A percentile compares a stretch with the other conserved stretches of the same genome.
Evolutionary conservation across 2,113 vertebrate genomes (phyloP).

Genomic region (Neomonachus schauinslandi): DNA sequence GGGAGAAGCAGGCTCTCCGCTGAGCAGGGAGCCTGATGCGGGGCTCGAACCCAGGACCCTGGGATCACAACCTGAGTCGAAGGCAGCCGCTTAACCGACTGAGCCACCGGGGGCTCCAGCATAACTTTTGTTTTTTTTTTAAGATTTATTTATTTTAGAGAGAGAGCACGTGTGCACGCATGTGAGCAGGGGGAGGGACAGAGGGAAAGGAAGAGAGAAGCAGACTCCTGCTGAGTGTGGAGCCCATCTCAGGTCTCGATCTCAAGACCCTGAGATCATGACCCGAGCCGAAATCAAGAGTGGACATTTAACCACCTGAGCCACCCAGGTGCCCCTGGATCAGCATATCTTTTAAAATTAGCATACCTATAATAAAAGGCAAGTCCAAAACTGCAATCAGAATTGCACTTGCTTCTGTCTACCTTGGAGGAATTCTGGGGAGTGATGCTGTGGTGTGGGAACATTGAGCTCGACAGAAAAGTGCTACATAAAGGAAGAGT

Average conservation of each 20-base stretch:
- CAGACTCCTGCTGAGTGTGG: neutral
- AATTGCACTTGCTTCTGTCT: neutral
- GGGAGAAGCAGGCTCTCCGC: too few species aligned
- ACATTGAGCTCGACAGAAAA: neutral
- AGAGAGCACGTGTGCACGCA: too few species aligned
- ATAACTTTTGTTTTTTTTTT: neutral
- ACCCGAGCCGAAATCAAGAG: neutral
- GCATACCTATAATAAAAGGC: conserved; percentile 29
- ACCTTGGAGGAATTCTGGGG: conserved; percentile 20
- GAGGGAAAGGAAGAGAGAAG: neutral
- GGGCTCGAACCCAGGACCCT: too few species aligned
- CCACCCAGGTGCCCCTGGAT: neutral
- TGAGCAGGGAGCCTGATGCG: too few species aligned
- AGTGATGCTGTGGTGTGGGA: neutral
- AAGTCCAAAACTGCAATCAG: neutral
- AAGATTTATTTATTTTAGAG: too few species aligned
- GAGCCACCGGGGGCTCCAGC: neutral
- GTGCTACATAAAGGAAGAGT: neutral
- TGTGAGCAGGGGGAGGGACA: too few species aligned
- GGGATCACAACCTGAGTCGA: too few species aligned
- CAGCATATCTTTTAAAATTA: conserved; percentile 3
- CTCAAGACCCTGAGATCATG: neutral
- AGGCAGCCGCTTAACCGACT: too few species aligned
- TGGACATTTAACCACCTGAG: neutral
- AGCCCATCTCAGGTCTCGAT: neutral